Percentiles rank a stretch among this genome's conserved stretches.
Evolutionary conservation across 2,888 invertebrate species (phyloP).

Genomic region (Callosobruchus maculatus): DNA sequence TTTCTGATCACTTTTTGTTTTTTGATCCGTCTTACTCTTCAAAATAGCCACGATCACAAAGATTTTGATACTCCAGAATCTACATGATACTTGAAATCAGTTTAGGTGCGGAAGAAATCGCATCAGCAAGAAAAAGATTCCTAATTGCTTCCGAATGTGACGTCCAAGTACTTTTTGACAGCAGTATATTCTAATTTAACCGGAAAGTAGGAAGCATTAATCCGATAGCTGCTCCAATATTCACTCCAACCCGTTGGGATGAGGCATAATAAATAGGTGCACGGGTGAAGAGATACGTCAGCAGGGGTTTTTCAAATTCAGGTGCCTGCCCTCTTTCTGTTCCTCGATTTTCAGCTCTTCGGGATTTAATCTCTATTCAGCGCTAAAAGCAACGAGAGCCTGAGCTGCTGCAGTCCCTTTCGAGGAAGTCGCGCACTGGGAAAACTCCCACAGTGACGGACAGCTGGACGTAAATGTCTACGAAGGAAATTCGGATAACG

Average conservation of each 20-base stretch:
- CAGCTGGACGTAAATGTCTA: too few relatives aligned
- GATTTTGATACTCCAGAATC: too few relatives aligned
- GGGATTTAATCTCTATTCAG: neutral
- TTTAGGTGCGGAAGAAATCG: too few relatives aligned
- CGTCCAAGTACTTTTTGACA: neutral
- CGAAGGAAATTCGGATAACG: too few relatives aligned
- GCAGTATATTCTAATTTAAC: neutral
- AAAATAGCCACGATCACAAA: too few relatives aligned
- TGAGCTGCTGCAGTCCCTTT: too few relatives aligned
- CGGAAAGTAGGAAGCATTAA: conserved; percentile 15
- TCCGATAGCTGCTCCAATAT: conserved; percentile 19
- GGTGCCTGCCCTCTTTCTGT: neutral
- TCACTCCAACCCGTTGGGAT: conserved; percentile 11
- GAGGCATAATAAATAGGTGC: neutral
- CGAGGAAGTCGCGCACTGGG: too few relatives aligned
- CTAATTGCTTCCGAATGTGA: neutral
- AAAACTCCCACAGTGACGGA: too few relatives aligned
- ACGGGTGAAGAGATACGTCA: neutral
- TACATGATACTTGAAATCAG: too few relatives aligned
- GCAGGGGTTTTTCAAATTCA: neutral
- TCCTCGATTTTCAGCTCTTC: neutral
- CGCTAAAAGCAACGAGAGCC: neutral
- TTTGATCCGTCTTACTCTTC: too few relatives aligned
- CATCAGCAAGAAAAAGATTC: too few relatives aligned
- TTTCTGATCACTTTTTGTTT: too few relatives aligned